Conservation (phyloP, 2,113 vertebrate genomes). For the Helogale parvula region DNA sequence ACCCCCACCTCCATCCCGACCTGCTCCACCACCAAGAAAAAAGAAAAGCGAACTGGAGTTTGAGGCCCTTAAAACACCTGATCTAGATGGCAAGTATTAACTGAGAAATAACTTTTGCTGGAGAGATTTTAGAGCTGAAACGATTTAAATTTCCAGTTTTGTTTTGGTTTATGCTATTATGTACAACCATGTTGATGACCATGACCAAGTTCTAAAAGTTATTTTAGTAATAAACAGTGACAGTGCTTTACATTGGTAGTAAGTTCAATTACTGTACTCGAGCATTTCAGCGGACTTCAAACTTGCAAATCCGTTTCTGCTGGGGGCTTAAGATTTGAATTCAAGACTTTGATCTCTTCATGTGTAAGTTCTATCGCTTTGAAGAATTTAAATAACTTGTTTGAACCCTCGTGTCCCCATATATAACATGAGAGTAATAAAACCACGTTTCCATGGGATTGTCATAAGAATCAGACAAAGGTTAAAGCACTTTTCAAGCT, state of each 20-base stretch:
- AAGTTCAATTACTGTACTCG: conserved; percentile 15
- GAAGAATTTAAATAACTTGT: conserved; percentile 51
- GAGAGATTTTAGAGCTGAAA: conserved; percentile 38
- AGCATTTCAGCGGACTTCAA: conserved; percentile 38
- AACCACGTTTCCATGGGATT: conserved; percentile 1
- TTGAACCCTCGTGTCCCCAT: conserved; percentile 1
- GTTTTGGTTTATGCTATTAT: conserved; percentile 39
- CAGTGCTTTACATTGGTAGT: conserved; percentile 30
- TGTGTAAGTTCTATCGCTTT: conserved; percentile 11
- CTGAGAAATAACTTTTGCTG: conserved; percentile 44
- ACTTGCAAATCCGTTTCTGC: conserved; percentile 32
- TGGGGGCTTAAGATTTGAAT: conserved; percentile 37
- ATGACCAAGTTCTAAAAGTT: neutral
- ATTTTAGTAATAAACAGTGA: conserved; percentile 49
- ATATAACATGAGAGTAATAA: conserved; percentile 48
- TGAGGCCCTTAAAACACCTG: conserved; percentile 89
- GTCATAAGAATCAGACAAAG: conserved; percentile 54
- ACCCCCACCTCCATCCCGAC: conserved; percentile 94
- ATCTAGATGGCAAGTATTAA: conserved; percentile 90
- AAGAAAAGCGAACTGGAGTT: conserved; percentile 91
- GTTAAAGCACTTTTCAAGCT: conserved; percentile 43
- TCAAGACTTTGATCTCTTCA: conserved; percentile 14
- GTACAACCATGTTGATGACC: neutral
- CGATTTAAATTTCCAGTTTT: conserved; percentile 39
- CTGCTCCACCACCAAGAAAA: conserved; percentile 91